A percentile compares a stretch with the other conserved stretches of the same genome.
Evolutionary conservation across 2,797 vertebrate species (phyloP).

Genomic region (Coracias cyanogaster): DNA sequence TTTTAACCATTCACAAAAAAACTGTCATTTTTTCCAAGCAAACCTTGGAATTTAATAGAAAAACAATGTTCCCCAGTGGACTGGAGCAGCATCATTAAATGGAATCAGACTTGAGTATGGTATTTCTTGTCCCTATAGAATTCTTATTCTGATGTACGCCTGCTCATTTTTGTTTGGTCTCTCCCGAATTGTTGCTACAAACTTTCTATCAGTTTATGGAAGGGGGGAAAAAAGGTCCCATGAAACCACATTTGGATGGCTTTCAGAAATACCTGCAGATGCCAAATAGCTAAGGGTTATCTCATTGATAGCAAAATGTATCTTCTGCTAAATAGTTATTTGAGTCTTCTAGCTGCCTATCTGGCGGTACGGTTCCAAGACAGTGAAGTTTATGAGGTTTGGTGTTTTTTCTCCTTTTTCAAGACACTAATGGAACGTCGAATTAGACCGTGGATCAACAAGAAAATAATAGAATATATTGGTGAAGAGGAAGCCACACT

Average conservation of each 20-base stretch:
- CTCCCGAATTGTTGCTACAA: background rate
- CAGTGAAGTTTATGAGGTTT: background rate
- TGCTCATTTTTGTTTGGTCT: background rate
- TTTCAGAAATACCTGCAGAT: background rate
- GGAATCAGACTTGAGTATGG: background rate
- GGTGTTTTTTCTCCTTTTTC: background rate
- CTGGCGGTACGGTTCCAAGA: background rate
- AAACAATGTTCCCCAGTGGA: background rate
- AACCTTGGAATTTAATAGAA: background rate
- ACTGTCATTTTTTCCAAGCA: background rate
- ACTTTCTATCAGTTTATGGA: background rate
- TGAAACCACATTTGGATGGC: background rate
- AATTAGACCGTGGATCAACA: conserved; percentile 99
- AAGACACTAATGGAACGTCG: conserved; percentile 96
- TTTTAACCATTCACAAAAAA: background rate
- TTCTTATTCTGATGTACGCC: background rate
- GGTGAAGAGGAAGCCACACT: conserved; percentile 97
- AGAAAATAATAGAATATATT: conserved; percentile 99
- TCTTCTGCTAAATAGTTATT: background rate
- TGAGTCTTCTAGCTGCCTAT: background rate
- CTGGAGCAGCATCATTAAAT: background rate
- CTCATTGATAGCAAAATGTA: background rate
- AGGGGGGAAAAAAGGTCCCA: background rate
- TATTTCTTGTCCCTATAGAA: background rate
- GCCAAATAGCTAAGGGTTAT: background rate